These are phyloP conservation scores for Biston betularia DNA, from an alignment of 2,888 invertebrate genomes.

Conservation along the genomic window DNA sequence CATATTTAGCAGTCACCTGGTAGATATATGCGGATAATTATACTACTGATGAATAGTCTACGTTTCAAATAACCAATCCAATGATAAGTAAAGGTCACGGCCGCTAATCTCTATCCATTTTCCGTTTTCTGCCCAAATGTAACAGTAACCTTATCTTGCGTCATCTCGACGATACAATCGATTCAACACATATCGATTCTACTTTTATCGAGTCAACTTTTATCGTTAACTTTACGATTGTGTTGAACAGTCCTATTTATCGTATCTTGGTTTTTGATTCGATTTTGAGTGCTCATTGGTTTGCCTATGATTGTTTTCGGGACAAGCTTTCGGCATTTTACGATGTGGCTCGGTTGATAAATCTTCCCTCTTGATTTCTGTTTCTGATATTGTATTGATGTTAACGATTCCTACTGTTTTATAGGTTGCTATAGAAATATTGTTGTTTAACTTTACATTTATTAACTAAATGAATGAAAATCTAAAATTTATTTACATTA, in stretches of 20 bases:
- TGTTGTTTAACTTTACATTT: neutral
- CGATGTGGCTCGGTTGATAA: constrained; percentile 27
- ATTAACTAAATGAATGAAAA: neutral
- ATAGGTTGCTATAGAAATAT: constrained; percentile 14
- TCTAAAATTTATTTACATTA: no score
- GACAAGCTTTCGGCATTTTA: constrained; percentile 37
- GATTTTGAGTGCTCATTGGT: constrained; percentile 38
- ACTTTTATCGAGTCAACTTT: constrained; percentile 31
- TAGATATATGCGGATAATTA: no score
- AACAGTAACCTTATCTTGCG: constrained; percentile 40
- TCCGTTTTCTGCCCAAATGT: constrained; percentile 36
- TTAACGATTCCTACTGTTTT: constrained; percentile 17
- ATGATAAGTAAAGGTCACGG: constrained; percentile 37
- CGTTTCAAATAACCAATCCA: neutral
- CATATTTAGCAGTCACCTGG: constrained; percentile 4
- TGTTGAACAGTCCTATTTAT: constrained; percentile 33
- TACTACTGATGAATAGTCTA: neutral
- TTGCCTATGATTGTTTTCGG: constrained; percentile 32
- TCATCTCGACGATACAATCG: constrained; percentile 33
- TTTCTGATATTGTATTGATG: constrained; percentile 12
- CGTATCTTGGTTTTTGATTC: constrained; percentile 37
- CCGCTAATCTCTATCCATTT: constrained; percentile 28
- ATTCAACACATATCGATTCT: constrained; percentile 15
- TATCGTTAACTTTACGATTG: constrained; percentile 34
- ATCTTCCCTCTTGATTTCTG: constrained; percentile 12